A percentile compares a stretch with the other conserved stretches of the same genome.
These are phyloP conservation scores for Sinohyriopsis cumingii DNA, from an alignment of 2,888 invertebrate genomes.

Conservation along the genomic window DNA sequence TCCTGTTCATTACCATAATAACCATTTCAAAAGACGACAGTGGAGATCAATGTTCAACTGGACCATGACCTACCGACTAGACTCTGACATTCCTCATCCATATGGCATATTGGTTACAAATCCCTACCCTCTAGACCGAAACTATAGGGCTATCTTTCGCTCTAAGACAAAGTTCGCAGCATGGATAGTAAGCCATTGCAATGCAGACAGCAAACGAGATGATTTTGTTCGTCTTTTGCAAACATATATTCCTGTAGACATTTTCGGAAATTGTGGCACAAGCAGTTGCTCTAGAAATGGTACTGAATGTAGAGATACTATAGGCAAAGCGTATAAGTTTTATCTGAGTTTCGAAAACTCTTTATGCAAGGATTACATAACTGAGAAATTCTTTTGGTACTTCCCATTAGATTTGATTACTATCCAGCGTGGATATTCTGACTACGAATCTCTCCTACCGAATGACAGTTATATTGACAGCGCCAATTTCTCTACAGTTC, in stretches of 20 bases:
- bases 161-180: constrained; percentile 30
- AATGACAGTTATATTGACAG: too few relatives aligned
- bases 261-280: constrained; percentile 43
- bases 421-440: too few relatives aligned
- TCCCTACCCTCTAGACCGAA: background rate
- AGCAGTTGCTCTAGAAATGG: background rate
- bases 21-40: constrained; percentile 1
- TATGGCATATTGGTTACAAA: background rate
- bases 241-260: constrained; percentile 37
- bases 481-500: too few relatives aligned
- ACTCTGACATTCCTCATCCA: constrained; percentile 5
- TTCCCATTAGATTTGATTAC: background rate
- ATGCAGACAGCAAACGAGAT: constrained; percentile 32
- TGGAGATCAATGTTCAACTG: constrained; percentile 7
- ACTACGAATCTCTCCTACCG: too few relatives aligned
- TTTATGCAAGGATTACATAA: constrained; percentile 5
- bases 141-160: constrained; percentile 4
- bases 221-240: constrained; percentile 33
- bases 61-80: constrained; percentile 9
- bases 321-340: constrained; percentile 3
- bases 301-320: background rate
- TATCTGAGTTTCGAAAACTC: constrained; percentile 8
- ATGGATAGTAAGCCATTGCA: constrained; percentile 51
- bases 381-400: constrained; percentile 4
- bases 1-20: constrained; percentile 3